Evolutionary conservation across 2,797 vertebrate genomes (phyloP), one percentile per base, ranked within the genome.

Genomic region (Cirrhinus mrigala): DNA sequence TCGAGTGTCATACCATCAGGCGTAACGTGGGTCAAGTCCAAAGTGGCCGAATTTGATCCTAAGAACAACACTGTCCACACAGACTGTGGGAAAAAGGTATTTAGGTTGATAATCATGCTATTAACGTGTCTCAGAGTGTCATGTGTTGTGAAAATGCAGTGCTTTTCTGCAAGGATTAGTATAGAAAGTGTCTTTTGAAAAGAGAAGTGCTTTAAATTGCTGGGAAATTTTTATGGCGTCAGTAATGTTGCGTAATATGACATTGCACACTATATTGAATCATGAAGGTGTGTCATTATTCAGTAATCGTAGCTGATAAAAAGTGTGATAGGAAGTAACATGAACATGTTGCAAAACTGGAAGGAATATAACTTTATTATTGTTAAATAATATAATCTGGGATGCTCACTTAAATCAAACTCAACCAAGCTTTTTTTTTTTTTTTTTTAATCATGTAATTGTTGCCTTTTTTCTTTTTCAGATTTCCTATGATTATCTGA

Each of bases 401-500:
- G 50, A 68, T 2, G 12, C 2, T n/a, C 20, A 8, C 3, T 52
- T 37, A 10, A 52, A 52, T 52, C 9, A 66, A 52, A 68, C 48
- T 76, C 6, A 76, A 10, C 29, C 46, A 16, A 22, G 44, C 46
- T 54, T 40, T 69, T 24, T 0, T n/a, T 24, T 40, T n/a, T 20
- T 54, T 74, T n/a, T 9, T 9, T 44, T 44, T 9, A 44, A n/a
- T 12, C 12, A 22, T 9, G 40, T 8, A 22, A 78, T 22, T 16
- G 22, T 40, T 83, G 71, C 15, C 33, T 81, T 5, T 81, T n/a
- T 79, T 46, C 12, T 87, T 64, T 92, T 91, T 74, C 92, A 99
- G 98, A 94, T 99, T 85, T 95, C 96, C 58, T 99, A 99, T 90
- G 97, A 97, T 87, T 99, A 99, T 90, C 92, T 99, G 92, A 98